Evolutionary conservation across 1,140 invertebrate species (phyloP).

Genomic region (Anagrus nilaparvatae): DNA sequence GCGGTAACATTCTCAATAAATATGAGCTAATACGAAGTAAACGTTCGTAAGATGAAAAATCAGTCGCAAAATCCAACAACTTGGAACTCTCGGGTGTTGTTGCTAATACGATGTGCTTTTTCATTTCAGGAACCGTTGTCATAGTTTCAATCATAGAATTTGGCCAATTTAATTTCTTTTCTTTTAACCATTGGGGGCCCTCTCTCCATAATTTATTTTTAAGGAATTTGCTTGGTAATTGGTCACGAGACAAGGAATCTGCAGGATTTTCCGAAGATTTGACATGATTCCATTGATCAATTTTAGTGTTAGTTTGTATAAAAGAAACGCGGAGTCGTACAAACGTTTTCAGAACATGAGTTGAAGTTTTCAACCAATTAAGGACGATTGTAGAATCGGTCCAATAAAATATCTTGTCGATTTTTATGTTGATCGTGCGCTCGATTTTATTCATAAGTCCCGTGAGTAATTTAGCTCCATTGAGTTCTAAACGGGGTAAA

Average conservation of each 20-base stretch:
- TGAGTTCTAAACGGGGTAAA: constrained; percentile 20
- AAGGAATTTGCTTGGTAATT: neutral
- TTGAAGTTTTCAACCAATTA: constrained; percentile 3
- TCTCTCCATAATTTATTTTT: neutral
- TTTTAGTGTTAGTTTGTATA: constrained; percentile 18
- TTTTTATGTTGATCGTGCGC: neutral
- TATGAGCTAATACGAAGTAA: no score
- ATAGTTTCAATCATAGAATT: no score
- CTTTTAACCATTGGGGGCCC: constrained; percentile 6
- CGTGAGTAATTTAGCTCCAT: constrained; percentile 6
- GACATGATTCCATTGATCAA: constrained; percentile 22
- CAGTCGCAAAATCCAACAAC: no score
- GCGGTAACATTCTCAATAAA: no score
- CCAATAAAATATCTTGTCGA: constrained; percentile 8
- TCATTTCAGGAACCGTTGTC: no score
- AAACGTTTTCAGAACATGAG: constrained; percentile 9
- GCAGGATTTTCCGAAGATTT: constrained; percentile 26
- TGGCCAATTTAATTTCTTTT: constrained; percentile 1
- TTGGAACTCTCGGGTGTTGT: no score
- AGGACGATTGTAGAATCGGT: constrained; percentile 10
- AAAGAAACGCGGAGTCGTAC: constrained; percentile 15
- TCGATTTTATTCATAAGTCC: constrained; percentile 1
- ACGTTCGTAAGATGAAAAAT: no score
- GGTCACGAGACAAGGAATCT: constrained; percentile 16
- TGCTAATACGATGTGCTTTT: no score